A percentile compares a stretch with the other conserved stretches of the same genome.
Evolutionary conservation across 2,797 vertebrate genomes (phyloP).

Genomic region (Peromyscus attwateri): DNA sequence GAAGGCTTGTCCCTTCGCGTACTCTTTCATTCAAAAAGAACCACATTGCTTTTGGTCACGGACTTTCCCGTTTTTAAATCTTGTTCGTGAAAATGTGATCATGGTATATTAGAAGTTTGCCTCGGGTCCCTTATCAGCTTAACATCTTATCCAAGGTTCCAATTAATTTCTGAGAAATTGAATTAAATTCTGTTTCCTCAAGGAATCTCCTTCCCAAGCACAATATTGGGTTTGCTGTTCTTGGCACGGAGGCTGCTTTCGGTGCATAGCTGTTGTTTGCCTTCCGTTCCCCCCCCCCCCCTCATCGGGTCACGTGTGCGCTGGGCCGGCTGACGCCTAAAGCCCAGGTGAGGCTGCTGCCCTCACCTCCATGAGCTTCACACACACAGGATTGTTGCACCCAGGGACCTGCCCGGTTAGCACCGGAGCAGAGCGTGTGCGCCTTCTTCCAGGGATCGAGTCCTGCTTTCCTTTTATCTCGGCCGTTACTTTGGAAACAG

Average conservation of each 20-base stretch:
- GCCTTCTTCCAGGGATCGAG: not conserved
- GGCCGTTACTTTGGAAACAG: not conserved
- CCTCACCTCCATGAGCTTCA: conserved; percentile 35
- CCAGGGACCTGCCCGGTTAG: conserved; percentile 6
- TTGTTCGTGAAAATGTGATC: conserved; percentile 71
- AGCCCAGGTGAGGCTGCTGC: conserved; percentile 54
- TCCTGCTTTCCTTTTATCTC: not conserved
- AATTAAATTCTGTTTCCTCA: conserved; percentile 76
- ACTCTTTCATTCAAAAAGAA: conserved; percentile 30
- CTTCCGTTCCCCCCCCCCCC: not conserved
- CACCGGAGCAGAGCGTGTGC: not conserved
- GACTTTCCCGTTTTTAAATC: conserved; percentile 47
- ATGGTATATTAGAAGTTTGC: conserved; percentile 65
- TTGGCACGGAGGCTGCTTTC: conserved; percentile 69
- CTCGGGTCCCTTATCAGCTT: conserved; percentile 66
- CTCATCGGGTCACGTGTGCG: conserved; percentile 8
- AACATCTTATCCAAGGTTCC: conserved; percentile 74
- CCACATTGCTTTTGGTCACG: not conserved
- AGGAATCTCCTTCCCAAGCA: conserved; percentile 45
- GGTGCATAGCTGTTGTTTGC: not conserved
- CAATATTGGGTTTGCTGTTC: conserved; percentile 75
- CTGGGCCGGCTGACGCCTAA: conserved; percentile 34
- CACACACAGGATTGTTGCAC: conserved; percentile 61
- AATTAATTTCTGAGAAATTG: conserved; percentile 79
- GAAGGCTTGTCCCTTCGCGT: not conserved